A percentile compares a stretch with the other conserved stretches of the same genome.
phyloP scores from a whole-genome alignment of 2,113 vertebrate species.

The Sinosuthora webbiana region DNA sequence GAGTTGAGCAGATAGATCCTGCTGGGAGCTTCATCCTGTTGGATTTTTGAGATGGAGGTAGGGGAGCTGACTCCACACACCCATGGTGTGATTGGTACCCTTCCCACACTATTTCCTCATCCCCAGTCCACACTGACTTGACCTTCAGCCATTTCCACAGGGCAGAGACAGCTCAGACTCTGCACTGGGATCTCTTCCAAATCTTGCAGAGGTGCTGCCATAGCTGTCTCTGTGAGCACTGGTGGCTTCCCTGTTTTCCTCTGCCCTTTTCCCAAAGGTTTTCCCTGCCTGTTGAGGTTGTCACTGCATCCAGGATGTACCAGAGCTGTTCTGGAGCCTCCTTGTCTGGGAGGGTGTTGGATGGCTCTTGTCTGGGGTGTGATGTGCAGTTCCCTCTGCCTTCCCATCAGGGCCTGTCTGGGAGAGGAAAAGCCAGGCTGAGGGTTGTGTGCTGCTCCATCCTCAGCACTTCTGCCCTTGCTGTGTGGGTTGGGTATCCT shows the following conservation, averaged over 20 bases:
- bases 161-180: not conserved
- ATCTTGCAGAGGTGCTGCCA: not conserved
- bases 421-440: not conserved
- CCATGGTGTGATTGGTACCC: not conserved
- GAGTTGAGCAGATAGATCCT: slow-evolving; percentile 29
- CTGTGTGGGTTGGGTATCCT: not conserved
- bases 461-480: not conserved
- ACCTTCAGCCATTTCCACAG: not conserved
- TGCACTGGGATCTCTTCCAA: not conserved
- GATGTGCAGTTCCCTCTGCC: not conserved
- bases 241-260: not conserved
- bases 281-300: not conserved
- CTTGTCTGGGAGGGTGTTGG: not conserved
- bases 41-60: not conserved
- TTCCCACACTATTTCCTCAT: not conserved
- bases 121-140: not conserved
- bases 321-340: not conserved
- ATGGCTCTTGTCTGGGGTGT: not conserved
- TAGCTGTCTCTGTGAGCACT: not conserved
- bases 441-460: not conserved
- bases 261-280: not conserved
- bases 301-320: not conserved
- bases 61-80: not conserved
- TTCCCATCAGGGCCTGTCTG: not conserved
- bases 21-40: not conserved